phyloP scores from a whole-genome alignment of 2,888 invertebrate genomes.

The Tipula unca region DNA sequence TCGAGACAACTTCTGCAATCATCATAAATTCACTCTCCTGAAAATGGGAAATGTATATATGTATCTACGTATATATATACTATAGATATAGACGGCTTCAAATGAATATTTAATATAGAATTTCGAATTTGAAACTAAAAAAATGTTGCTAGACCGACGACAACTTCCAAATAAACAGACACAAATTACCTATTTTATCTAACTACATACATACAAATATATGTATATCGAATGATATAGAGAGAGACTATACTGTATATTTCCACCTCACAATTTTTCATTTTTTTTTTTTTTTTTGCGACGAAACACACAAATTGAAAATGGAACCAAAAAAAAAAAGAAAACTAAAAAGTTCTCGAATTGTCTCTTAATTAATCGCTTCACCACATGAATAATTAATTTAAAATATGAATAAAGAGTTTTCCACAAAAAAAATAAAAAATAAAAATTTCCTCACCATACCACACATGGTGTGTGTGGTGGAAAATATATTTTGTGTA shows the following conservation, averaged over 20 bases:
- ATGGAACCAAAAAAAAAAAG: not conserved
- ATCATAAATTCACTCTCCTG: not conserved
- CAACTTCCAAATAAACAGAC: not conserved
- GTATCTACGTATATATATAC: not conserved
- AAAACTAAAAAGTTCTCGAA: constrained; percentile 1
- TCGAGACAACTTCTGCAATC: constrained; percentile 17
- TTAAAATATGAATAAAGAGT: constrained; percentile 8
- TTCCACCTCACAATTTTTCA: not conserved
- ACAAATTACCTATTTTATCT: not conserved
- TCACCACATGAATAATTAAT: constrained; percentile 19
- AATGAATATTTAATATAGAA: constrained; percentile 19
- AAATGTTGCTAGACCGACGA: not conserved
- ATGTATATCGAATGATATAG: not conserved
- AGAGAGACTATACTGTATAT: not conserved
- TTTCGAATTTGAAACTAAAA: not conserved
- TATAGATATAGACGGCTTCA: not conserved
- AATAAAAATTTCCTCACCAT: not conserved
- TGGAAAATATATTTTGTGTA: not conserved
- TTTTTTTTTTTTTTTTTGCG: not conserved
- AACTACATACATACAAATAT: not conserved
- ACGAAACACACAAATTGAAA: not conserved
- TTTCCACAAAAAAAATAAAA: not conserved
- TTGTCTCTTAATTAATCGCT: constrained; percentile 18
- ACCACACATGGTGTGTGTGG: not conserved
- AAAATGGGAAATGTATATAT: not conserved